Base-by-base conservation (phyloP, 64 coral and sea anemone genomes). In the Montipora foliosa region DNA sequence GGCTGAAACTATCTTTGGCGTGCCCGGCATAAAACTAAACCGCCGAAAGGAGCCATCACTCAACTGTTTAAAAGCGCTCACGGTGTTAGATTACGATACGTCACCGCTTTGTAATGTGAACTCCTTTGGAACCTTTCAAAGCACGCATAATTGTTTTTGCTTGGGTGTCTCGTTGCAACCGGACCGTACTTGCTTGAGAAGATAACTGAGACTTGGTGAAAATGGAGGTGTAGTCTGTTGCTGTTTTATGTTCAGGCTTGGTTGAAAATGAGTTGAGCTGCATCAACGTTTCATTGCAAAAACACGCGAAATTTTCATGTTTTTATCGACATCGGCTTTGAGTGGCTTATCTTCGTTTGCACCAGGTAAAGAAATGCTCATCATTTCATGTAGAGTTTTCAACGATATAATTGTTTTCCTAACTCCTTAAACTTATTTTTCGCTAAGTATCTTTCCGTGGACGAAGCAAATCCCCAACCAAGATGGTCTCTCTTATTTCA, bases 81-180 rank as follows among this genome's bases (percentile, higher is more conserved):
- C 3, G 10, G 60, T 64, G 9, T 86, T 50, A 16, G 20, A 86
- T 86, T 86, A 71, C 82, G 44, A 44, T 72, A 47, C 82, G 82
- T 86, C 82, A 86, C 8, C 48, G 46, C 7, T 86, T 47, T 72
- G 82, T 72, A 71, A 86, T 22, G 37, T 72, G 45, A 86, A 71
- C 82, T 37, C 29, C 29, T 37, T 37, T 11, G 53, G 53, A 57
- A 64, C 64, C 16, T 1, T 68, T 86, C 16, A 15, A 47, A 46
- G 60, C 60, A 76, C 45, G 57, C 21, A 61, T 0, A 37, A 61
- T 61, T 84, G 5, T 29, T 68, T 84, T n/a, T 16, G 29, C 25
- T 8, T 6, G 2, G 45, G 80, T 1, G 44, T 47, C 59, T n/a
- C 37, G 9, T 17, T 47, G 62, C 45, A 85, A 71, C 82, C 13